Conservation (phyloP, 2,888 invertebrate species). For the Thumatha senex region DNA sequence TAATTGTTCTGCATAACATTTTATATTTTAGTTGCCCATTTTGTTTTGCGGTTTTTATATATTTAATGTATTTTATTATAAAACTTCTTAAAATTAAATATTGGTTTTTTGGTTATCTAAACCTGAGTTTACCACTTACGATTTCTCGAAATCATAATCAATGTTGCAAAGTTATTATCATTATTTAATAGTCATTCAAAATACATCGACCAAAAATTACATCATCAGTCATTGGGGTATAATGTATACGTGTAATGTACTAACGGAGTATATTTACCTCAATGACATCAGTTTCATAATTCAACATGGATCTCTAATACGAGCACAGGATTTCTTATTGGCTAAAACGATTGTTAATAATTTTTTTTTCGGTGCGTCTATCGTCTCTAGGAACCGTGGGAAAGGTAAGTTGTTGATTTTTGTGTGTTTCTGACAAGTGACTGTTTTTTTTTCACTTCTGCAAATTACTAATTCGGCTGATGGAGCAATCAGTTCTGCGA, state of each 20-base stretch:
- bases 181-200: no score
- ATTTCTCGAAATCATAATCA: no score
- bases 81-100: no score
- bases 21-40: neutral
- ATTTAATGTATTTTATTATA: no score
- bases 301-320: slow-evolving; percentile 29
- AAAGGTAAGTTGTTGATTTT: slow-evolving; percentile 55
- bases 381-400: slow-evolving; percentile 59
- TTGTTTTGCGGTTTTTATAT: neutral
- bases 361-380: slow-evolving; percentile 38
- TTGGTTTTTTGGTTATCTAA: no score
- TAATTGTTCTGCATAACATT: no score
- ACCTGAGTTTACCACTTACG: no score
- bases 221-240: no score
- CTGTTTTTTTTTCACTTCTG: slow-evolving; percentile 60
- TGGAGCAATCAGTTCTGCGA: slow-evolving; percentile 64
- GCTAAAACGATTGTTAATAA: slow-evolving; percentile 36
- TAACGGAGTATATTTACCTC: no score
- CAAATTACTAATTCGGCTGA: slow-evolving; percentile 57
- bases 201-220: no score
- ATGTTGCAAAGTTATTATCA: no score
- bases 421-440: slow-evolving; percentile 48
- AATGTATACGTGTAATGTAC: no score
- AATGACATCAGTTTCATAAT: slow-evolving; percentile 13
- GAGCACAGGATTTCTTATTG: slow-evolving; percentile 37